Evolutionary conservation across 2,888 invertebrate genomes (phyloP).

Genomic region (Hypena proboscidalis): DNA sequence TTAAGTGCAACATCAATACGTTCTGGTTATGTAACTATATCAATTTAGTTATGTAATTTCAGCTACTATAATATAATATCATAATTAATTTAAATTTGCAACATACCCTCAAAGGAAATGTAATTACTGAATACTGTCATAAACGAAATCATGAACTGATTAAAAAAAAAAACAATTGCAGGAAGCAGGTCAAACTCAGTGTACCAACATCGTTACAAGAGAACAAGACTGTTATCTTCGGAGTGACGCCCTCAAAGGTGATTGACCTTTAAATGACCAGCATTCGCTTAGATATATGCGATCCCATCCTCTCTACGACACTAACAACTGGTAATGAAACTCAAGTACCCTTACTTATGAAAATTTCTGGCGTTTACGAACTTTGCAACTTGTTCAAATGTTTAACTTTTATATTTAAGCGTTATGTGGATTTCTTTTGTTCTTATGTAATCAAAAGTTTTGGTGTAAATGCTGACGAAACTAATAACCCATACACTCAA

Average conservation of each 20-base stretch:
- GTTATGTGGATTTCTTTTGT: neutral
- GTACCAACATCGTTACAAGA: conserved; percentile 44
- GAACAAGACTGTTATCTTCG: conserved; percentile 62
- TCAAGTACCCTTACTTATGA: conserved; percentile 25
- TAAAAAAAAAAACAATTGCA: too few species aligned
- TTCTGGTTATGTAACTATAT: too few species aligned
- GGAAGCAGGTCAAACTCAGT: too few species aligned
- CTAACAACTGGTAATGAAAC: conserved; percentile 31
- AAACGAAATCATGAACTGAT: too few species aligned
- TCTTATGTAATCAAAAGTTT: neutral
- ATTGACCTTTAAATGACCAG: conserved; percentile 65
- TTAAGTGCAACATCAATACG: too few species aligned
- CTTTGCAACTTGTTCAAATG: conserved; percentile 1
- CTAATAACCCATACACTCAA: too few species aligned
- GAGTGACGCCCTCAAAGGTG: conserved; percentile 58
- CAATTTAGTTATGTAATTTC: too few species aligned
- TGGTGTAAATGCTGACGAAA: too few species aligned
- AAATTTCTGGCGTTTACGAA: conserved; percentile 12
- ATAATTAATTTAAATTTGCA: too few species aligned
- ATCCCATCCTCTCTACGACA: conserved; percentile 33
- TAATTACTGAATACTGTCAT: too few species aligned
- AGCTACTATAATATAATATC: too few species aligned
- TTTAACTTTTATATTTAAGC: conserved; percentile 4
- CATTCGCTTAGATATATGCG: conserved; percentile 51
- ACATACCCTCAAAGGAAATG: too few species aligned